A percentile compares a stretch with the other conserved stretches of the same genome.
Conservation (phyloP, 2,797 vertebrate genomes). For the Philypnodon macrostomus region DNA sequence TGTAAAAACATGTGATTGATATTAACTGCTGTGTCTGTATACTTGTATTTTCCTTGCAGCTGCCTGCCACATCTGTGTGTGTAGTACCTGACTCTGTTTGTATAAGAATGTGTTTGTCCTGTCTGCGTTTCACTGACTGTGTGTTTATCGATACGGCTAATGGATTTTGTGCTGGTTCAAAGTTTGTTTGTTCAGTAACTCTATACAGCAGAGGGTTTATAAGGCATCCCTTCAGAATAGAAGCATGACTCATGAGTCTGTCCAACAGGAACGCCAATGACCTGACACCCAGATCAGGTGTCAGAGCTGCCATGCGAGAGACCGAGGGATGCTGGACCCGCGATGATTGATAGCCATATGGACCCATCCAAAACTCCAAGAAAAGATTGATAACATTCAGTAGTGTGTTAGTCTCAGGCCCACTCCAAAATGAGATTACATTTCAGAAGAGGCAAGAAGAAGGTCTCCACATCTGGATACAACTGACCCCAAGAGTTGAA, state of each 20-base stretch:
- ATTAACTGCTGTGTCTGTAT: slow-evolving; percentile 17
- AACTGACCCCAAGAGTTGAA: slow-evolving; percentile 25
- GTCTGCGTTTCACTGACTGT: slow-evolving; percentile 41
- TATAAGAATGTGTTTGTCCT: slow-evolving; percentile 15
- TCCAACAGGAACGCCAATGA: slow-evolving; percentile 68
- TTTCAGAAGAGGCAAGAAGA: slow-evolving; percentile 30
- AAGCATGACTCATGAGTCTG: slow-evolving; percentile 73
- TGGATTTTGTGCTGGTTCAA: slow-evolving; percentile 69
- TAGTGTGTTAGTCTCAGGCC: slow-evolving; percentile 32
- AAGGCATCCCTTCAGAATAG: slow-evolving; percentile 72
- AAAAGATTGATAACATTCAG: slow-evolving; percentile 2
- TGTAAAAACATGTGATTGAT: not conserved
- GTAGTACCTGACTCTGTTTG: slow-evolving; percentile 14
- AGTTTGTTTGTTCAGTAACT: slow-evolving; percentile 77
- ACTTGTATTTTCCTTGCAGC: slow-evolving; percentile 6
- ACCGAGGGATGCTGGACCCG: slow-evolving; percentile 12
- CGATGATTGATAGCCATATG: slow-evolving; percentile 43
- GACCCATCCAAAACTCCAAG: slow-evolving; percentile 13
- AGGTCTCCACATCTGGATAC: slow-evolving; percentile 36
- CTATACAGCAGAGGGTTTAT: slow-evolving; percentile 64
- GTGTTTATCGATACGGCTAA: slow-evolving; percentile 75
- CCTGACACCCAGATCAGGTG: slow-evolving; percentile 67
- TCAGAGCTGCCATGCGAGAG: no score
- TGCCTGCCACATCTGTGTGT: slow-evolving; percentile 9
- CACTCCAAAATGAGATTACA: slow-evolving; percentile 34